A percentile compares a stretch with the other conserved stretches of the same genome.
These are phyloP conservation scores for Melanotaenia boesemani DNA, from an alignment of 2,797 vertebrate genomes.

Conservation along the genomic window DNA sequence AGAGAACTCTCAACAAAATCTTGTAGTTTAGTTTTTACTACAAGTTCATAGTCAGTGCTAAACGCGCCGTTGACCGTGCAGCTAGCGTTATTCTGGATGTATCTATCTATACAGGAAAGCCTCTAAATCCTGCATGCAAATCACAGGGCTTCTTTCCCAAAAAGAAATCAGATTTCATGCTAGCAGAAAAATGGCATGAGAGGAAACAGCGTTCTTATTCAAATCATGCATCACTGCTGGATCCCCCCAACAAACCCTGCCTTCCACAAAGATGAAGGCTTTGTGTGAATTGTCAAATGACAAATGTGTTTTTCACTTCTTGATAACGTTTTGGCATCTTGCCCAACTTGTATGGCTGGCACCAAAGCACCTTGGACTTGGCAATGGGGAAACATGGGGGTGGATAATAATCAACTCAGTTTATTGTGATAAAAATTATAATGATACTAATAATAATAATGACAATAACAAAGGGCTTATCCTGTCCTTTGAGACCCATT, in stretches of 20 bases:
- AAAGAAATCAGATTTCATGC: constrained; percentile 59
- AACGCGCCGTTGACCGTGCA: constrained; percentile 29
- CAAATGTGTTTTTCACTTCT: constrained; percentile 60
- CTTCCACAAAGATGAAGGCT: constrained; percentile 52
- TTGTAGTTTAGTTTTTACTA: constrained; percentile 38
- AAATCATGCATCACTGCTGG: constrained; percentile 63
- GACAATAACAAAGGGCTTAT: constrained; percentile 71
- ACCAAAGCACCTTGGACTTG: constrained; percentile 61
- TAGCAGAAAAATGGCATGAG: constrained; percentile 36
- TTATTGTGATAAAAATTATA: constrained; percentile 79
- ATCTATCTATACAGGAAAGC: constrained; percentile 37
- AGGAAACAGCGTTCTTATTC: constrained; percentile 62
- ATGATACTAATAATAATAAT: constrained; percentile 73
- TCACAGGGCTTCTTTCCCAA: constrained; percentile 36
- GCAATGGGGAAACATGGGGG: constrained; percentile 64
- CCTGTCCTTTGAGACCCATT: constrained; percentile 60
- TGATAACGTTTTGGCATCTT: constrained; percentile 68
- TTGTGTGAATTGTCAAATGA: constrained; percentile 61
- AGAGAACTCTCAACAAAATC: constrained; percentile 22
- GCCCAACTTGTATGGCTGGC: constrained; percentile 70
- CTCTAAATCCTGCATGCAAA: constrained; percentile 44
- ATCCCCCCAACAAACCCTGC: constrained; percentile 34
- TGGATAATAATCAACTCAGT: constrained; percentile 71
- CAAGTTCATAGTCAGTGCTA: constrained; percentile 33
- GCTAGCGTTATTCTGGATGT: constrained; percentile 32